Evolutionary conservation across 2,888 invertebrate species (phyloP).

Genomic region (Heliconius aoede): DNA sequence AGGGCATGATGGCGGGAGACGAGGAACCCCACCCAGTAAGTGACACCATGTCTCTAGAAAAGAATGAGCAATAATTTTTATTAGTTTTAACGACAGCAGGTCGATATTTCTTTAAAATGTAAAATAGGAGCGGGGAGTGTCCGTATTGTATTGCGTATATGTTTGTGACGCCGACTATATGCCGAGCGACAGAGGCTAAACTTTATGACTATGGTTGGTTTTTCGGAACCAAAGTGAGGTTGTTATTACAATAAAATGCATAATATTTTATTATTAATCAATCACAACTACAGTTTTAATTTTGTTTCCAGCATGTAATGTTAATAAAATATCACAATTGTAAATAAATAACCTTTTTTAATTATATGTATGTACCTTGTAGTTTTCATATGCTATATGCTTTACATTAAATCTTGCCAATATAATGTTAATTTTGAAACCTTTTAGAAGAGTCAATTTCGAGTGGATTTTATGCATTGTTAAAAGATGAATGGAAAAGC

Average conservation of each 20-base stretch:
- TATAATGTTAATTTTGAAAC: slow-evolving; percentile 9
- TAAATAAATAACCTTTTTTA: slow-evolving; percentile 26
- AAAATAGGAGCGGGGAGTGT: slow-evolving; percentile 43
- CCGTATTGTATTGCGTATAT: neutral
- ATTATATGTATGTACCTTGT: slow-evolving; percentile 20
- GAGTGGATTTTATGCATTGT: neutral
- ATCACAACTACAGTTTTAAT: slow-evolving; percentile 13
- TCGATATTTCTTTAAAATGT: slow-evolving; percentile 58
- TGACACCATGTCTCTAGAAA: slow-evolving; percentile 72
- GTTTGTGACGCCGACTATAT: slow-evolving; percentile 1
- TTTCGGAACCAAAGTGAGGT: slow-evolving; percentile 11
- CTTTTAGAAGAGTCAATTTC: neutral
- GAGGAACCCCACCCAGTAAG: slow-evolving; percentile 66
- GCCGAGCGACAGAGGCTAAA: slow-evolving; percentile 43
- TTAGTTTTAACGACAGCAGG: slow-evolving; percentile 48
- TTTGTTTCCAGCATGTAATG: slow-evolving; percentile 7
- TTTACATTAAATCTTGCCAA: slow-evolving; percentile 16
- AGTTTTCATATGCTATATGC: neutral
- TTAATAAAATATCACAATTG: slow-evolving; percentile 26
- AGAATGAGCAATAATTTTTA: slow-evolving; percentile 66
- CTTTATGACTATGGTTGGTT: slow-evolving; percentile 28
- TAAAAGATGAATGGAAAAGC: no score
- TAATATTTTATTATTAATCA: slow-evolving; percentile 22
- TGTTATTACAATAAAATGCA: slow-evolving; percentile 21
- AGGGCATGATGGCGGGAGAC: slow-evolving; percentile 76